Percentiles rank a stretch among this genome's conserved stretches.
These are phyloP conservation scores for Geophilus truncorum DNA, from an alignment of 2,888 invertebrate genomes.

Conservation along the genomic window DNA sequence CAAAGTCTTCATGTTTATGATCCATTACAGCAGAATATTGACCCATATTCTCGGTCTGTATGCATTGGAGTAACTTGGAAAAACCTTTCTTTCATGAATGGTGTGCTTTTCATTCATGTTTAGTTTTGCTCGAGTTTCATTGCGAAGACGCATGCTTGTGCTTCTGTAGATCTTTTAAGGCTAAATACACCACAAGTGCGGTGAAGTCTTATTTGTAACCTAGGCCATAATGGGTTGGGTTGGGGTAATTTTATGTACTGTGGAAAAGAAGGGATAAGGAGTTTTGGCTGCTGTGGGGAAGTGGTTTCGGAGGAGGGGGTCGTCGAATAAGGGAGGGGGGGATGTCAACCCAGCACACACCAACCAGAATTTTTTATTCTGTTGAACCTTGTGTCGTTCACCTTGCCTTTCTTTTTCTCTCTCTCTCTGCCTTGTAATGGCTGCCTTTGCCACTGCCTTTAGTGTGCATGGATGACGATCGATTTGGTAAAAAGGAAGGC, in stretches of 20 bases:
- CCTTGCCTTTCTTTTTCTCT: conserved; percentile 10
- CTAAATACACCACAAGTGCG: conserved; percentile 17
- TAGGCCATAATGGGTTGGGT: conserved; percentile 25
- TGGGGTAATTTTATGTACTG: conserved; percentile 21
- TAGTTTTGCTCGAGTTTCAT: conserved; percentile 6
- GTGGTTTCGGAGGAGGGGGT: background rate
- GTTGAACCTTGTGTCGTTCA: conserved; percentile 12
- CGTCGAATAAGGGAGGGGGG: background rate
- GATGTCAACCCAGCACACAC: background rate
- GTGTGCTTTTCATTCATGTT: conserved; percentile 23
- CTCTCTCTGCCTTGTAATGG: conserved; percentile 19
- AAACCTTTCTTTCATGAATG: background rate
- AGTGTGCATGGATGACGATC: conserved; percentile 25
- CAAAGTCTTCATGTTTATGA: conserved; percentile 23
- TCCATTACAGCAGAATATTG: conserved; percentile 20
- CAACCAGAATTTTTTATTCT: conserved; percentile 1
- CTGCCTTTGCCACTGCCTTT: conserved; percentile 11
- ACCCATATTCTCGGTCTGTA: conserved; percentile 14
- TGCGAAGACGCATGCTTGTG: conserved; percentile 12
- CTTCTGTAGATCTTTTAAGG: background rate
- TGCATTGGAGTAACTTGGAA: conserved; percentile 22
- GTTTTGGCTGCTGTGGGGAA: background rate
- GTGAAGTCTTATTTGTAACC: conserved; percentile 24
- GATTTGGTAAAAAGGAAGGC: conserved; percentile 12
- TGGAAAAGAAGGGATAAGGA: conserved; percentile 11